Evolutionary conservation across 2,113 vertebrate species (phyloP), one percentile per base, ranked within the genome.

Genomic region (Crotophaga sulcirostris): DNA sequence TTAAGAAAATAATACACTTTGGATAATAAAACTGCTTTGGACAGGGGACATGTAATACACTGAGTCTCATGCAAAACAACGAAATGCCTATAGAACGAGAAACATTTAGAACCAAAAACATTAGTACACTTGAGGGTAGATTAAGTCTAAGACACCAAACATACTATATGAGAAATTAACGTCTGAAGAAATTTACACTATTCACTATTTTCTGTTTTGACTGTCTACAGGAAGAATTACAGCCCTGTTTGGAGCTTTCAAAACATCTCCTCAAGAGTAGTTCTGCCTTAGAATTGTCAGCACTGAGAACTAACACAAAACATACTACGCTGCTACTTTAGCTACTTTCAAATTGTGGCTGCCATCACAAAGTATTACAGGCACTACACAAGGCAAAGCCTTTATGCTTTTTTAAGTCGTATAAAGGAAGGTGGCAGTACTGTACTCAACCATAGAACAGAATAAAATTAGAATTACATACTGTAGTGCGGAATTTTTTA

Each of bases 111-210:
- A 66, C 1, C 5, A 92, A 90, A 94, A 75, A 1, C 4, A 28
- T 36, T 12, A 55, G 34, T 38, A 66, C 3, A 16, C 11, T 52
- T 73, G 15, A 73, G 6, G 4, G 13, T 80, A 75, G 51, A 75
- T 38, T 26, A 68, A 44, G 10, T 51, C 34, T 51, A 69, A 56
- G 63, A 44, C 9, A 49, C 25, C 3, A 54, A 92, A 69, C 15
- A 62, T 18, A 21, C 4, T 49, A 20, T 2, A 33, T 17, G 8
- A 74, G 36, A 77, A 94, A 36, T 34, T 10, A 64, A 31, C 3
- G 3, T 21, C n/a, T 56, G 7, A 47, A 12, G 11, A 40, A 21
- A 49, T 6, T 2, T 12, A 24, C 0, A 1, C 7, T 34, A 44
- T 52, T 44, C 3, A 36, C 28, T 42, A 20, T 36, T 80, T 91